phyloP scores from a whole-genome alignment of 2,888 invertebrate species.

The Silvanus unidentatus region DNA sequence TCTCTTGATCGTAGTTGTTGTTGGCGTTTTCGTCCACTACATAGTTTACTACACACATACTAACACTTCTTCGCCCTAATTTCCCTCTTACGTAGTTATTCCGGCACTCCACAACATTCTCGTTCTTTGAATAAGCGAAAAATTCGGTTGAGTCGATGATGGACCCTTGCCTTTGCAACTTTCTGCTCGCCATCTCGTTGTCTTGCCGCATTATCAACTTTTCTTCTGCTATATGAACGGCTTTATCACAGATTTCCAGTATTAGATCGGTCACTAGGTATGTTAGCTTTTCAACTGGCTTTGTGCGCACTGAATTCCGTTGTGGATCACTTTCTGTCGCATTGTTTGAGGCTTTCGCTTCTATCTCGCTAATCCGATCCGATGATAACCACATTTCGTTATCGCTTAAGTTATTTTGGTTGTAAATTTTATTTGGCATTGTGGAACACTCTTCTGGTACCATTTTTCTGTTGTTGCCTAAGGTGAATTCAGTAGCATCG shows the following conservation, averaged over 20 bases:
- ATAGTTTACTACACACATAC: conserved; percentile 18
- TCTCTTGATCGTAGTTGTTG: conserved; percentile 5
- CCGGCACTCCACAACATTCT: conserved; percentile 18
- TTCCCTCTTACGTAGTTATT: conserved; percentile 22
- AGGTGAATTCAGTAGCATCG: conserved; percentile 6
- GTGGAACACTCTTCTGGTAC: conserved; percentile 22
- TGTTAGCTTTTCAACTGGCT: conserved; percentile 9
- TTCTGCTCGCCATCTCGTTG: conserved; percentile 8
- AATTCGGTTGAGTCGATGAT: too few relatives aligned
- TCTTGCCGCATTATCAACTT: conserved; percentile 23
- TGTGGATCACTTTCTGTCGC: conserved; percentile 8
- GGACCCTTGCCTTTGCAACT: too few relatives aligned
- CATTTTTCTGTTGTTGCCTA: conserved; percentile 15
- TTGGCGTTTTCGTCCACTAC: conserved; percentile 28
- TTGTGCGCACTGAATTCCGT: conserved; percentile 6
- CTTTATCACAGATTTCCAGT: conserved; percentile 25
- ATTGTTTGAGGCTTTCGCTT: conserved; percentile 13
- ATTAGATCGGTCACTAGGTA: conserved; percentile 23
- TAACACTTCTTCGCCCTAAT: conserved; percentile 20
- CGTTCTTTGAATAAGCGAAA: neutral
- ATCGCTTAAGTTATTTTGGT: conserved; percentile 10
- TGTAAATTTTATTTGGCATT: conserved; percentile 13
- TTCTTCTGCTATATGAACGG: conserved; percentile 20
- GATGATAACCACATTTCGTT: conserved; percentile 22
- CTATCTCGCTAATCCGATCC: conserved; percentile 21